Evolutionary conservation across 2,113 vertebrate species (phyloP).

Genomic region (Ahaetulla prasina): DNA sequence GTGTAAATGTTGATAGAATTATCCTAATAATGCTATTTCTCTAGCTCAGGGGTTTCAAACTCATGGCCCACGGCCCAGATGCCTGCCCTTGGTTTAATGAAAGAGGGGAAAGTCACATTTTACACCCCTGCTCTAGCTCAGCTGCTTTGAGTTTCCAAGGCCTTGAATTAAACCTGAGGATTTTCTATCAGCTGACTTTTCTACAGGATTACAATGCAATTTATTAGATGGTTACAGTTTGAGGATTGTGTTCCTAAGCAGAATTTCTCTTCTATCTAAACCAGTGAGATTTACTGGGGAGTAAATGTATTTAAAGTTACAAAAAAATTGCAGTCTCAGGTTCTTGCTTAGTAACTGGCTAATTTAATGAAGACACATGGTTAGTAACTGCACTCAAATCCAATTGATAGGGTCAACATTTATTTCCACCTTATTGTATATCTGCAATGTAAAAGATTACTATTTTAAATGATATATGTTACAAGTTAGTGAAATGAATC

Average conservation of each 20-base stretch:
- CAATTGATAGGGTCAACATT: conserved; percentile 20
- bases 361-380: conserved; percentile 41
- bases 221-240: not conserved
- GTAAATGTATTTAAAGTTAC: conserved; percentile 3
- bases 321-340: conserved; percentile 38
- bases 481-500: conserved; percentile 62
- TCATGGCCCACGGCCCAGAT: too few relatives aligned
- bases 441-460: conserved; percentile 66
- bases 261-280: not conserved
- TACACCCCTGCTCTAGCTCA: not conserved
- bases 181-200: not conserved
- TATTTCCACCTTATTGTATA: conserved; percentile 58
- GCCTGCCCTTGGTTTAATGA: too few relatives aligned
- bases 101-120: too few relatives aligned
- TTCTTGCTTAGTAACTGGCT: conserved; percentile 30
- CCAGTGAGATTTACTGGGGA: conserved; percentile 7
- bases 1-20: not conserved
- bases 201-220: not conserved
- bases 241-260: not conserved
- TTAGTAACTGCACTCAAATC: conserved; percentile 46
- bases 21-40: not conserved
- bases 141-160: not conserved
- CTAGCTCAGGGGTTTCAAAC: not conserved
- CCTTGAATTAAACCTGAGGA: not conserved
- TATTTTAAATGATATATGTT: conserved; percentile 60